phyloP scores from a whole-genome alignment of 2,113 vertebrate species.

The Aegithalos caudatus region DNA sequence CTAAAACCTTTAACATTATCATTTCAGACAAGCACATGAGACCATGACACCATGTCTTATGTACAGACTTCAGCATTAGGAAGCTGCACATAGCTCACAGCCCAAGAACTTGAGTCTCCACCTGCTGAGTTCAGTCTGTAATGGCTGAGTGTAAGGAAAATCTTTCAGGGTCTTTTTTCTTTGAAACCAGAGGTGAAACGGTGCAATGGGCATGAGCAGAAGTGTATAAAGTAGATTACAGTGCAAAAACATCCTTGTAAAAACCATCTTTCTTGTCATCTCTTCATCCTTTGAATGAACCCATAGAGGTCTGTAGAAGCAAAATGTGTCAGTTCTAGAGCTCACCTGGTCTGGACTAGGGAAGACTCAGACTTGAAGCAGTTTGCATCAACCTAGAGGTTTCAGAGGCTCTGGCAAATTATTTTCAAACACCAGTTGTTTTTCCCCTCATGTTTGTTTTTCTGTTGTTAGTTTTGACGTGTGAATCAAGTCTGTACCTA shows the following conservation, averaged over 20 bases:
- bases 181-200: background rate
- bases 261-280: background rate
- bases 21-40: background rate
- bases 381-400: background rate
- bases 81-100: background rate
- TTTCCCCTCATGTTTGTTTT: background rate
- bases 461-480: background rate
- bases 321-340: background rate
- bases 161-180: background rate
- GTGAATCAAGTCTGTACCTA: background rate
- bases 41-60: background rate
- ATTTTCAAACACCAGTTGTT: background rate
- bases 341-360: background rate
- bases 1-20: background rate
- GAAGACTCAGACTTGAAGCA: background rate
- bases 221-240: background rate
- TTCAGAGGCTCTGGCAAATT: background rate
- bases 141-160: accelerated
- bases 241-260: background rate
- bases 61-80: background rate
- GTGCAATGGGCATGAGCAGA: background rate
- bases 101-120: background rate
- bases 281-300: background rate
- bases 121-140: background rate
- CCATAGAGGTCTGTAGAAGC: background rate